Conservation (phyloP, 2,888 invertebrate genomes). For the Apamea crenata region DNA sequence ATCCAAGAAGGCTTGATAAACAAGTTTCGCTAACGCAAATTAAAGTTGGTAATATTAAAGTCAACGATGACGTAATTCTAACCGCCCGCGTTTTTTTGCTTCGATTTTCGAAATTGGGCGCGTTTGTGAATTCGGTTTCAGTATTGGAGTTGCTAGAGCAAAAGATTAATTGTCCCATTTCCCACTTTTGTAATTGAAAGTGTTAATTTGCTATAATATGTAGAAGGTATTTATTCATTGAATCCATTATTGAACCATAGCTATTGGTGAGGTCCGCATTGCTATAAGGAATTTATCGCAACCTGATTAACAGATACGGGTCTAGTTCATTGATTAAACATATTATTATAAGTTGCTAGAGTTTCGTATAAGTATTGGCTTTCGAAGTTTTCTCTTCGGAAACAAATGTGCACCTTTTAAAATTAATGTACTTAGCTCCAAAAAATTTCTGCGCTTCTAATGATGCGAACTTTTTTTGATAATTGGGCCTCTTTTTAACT, state of each 20-base stretch:
- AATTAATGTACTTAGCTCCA: too few relatives aligned
- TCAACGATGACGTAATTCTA: conserved; percentile 52
- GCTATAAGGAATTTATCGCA: conserved; percentile 26
- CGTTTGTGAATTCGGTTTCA: conserved; percentile 2
- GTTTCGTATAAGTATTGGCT: conserved; percentile 2
- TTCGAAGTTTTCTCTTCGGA: not conserved
- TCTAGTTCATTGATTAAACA: conserved; percentile 36
- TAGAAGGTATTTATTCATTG: not conserved
- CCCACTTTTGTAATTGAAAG: conserved; percentile 5
- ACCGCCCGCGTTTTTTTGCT: conserved; percentile 58
- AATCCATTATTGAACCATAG: conserved; percentile 8
- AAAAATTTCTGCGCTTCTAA: too few relatives aligned
- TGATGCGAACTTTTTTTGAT: too few relatives aligned
- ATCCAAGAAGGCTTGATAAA: conserved; percentile 14
- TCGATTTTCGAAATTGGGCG: conserved; percentile 61
- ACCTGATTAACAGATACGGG: conserved; percentile 31
- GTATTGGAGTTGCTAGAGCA: not conserved
- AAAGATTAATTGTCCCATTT: not conserved
- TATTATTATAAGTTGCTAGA: conserved; percentile 24
- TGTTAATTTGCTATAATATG: not conserved
- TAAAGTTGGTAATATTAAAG: conserved; percentile 15
- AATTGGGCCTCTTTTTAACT: too few relatives aligned
- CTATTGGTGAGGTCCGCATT: conserved; percentile 45
- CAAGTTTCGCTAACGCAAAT: conserved; percentile 7
- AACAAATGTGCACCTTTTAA: not conserved